Conservation (phyloP, 2,888 invertebrate genomes). For the Theretra japonica region DNA sequence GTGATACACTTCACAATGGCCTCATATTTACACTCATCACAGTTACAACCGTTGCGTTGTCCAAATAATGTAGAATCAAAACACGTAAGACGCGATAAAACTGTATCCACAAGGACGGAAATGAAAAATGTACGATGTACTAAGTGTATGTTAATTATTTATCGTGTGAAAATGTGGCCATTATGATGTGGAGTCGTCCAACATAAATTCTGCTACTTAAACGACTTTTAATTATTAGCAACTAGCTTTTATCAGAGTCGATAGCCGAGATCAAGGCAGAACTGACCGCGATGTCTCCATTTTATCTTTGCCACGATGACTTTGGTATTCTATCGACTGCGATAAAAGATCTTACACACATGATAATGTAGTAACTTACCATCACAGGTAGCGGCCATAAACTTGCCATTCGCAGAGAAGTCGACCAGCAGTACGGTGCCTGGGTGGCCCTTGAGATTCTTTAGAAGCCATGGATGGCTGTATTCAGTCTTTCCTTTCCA, state of each 20-base stretch:
- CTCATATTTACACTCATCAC: constrained; percentile 38
- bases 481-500: constrained; percentile 83
- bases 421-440: constrained; percentile 90
- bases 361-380: constrained; percentile 84
- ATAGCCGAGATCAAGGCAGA: constrained; percentile 13
- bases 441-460: constrained; percentile 93
- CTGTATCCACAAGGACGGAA: constrained; percentile 28
- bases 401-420: constrained; percentile 94
- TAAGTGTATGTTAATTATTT: constrained; percentile 12
- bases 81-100: constrained; percentile 23
- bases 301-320: not conserved
- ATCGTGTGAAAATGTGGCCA: constrained; percentile 29
- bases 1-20: constrained; percentile 39
- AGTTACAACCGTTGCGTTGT: constrained; percentile 34
- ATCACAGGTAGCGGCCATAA: constrained; percentile 92
- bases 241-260: constrained; percentile 7
- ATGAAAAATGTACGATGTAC: constrained; percentile 14
- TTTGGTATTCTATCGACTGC: not conserved
- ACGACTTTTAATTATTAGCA: constrained; percentile 23
- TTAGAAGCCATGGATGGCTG: constrained; percentile 91
- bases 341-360: constrained; percentile 13
- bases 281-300: constrained; percentile 2
- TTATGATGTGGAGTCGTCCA: constrained; percentile 19
- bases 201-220: constrained; percentile 4
- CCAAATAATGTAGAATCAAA: constrained; percentile 36